Base-by-base conservation (phyloP, 30 jellyfish, hydroid and myxozoan genomes). In the Nemopilema nomurai region DNA sequence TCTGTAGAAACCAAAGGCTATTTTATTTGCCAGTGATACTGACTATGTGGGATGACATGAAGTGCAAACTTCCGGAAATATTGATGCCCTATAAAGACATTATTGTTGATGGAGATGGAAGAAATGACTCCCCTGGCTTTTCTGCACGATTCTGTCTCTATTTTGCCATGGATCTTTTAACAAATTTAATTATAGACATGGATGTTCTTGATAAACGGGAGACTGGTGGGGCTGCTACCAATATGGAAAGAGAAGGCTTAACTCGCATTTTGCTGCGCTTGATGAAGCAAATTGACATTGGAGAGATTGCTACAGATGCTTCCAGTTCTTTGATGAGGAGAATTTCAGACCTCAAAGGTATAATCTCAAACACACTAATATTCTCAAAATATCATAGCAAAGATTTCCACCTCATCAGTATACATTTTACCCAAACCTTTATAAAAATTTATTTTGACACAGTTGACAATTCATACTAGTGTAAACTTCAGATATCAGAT, bases 291-390 rank as follows among this genome's bases (percentile, higher is more conserved):
- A 17, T 80, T 21, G 70, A 80, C 26, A 66, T 80, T 26, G 49
- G 30, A 80, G 89, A 80, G 49, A 18, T 80, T 21, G 70, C 84
- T 9, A 80, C 89, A 26, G 89, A 80, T 80, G 89, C 89, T 18
- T 80, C 84, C 32, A 66, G 83, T 17, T 23, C 85, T 23, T 28
- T 65, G 26, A 65, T 57, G 30, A 80, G 67, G 79, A 26, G 79
- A 69, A 29, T 69, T 23, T 29, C 53, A 29, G 79, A 69, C 25
- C 50, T 69, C 25, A 69, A 69, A 69, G 79, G 72, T 63, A 63
- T 63, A 63, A 24, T 19, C 27, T 19, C 29, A n/a, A 19, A 24
- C 72, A 63, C 29, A 63, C 29, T 19, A 19, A n/a, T 19, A 63
- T 19, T 19, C 29, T 19, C 27, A 63, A 63, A 63, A 63, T 19